Base-by-base conservation (phyloP, 1,140 invertebrate species). In the Drosophila ohnishii region DNA sequence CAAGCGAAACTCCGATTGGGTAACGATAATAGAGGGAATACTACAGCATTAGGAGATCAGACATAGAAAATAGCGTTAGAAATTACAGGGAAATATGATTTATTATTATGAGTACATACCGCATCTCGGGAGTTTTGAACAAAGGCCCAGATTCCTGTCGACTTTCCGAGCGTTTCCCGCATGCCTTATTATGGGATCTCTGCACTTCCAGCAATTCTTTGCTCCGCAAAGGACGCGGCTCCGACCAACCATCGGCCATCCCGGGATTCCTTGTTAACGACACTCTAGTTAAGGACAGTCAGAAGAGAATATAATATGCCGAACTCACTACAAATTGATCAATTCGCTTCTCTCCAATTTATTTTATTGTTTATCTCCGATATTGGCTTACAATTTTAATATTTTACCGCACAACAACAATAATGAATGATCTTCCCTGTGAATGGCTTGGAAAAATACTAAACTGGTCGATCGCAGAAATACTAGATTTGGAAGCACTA, bases 181-280 rank as follows among this genome's bases (percentile, higher is more conserved):
- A n/a, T 5, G 1, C 30, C 16, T 50, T 11, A 6, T 3, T 3
- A 7, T 16, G n/a, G 5, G 22, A 30, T 28, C 35, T 16, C 10
- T 61, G 25, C 5, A 35, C 28, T n/a, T 75, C 60, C 28, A 75
- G 32, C 39, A 75, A 11, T 30, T 75, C 61, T 10, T 66, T 75
- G 10, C 53, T 30, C 1, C 61, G 73, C 40, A 75, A 22, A 0
- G 70, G 71, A 11, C 14, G 50, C 7, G 11, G 50, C 5, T 35
- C 50, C 16, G 19, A 19, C 45, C 11, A 16, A 30, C 7, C 16
- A 16, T 32, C n/a, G 3, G 22, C 30, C 3, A 59, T 1, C 8
- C 25, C 1, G 32, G 22, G 16, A 5, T 34, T 35, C 14, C 16
- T 35, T 5, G 19, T 19, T 7, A 53, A 14, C 22, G 2, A 1